These are phyloP conservation scores for Penelope pileata DNA, from an alignment of 2,113 vertebrate species.

Conservation along the genomic window DNA sequence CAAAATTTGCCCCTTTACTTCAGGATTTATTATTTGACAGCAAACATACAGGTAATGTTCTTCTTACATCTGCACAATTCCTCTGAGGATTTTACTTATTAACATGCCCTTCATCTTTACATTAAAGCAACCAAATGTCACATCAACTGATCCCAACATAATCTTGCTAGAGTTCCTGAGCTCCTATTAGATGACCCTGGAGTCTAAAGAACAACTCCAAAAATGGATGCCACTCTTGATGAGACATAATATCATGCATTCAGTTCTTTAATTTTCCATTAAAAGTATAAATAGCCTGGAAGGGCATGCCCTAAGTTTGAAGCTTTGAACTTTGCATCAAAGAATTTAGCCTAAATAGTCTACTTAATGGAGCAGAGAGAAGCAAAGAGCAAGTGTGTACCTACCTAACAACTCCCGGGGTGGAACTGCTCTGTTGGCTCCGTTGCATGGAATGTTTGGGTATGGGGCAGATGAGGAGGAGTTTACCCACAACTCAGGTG, in stretches of 20 bases:
- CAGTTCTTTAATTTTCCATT: not conserved
- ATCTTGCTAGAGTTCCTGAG: not conserved
- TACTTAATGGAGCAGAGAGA: not conserved
- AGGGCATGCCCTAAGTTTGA: not conserved
- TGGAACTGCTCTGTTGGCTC: conserved; percentile 87
- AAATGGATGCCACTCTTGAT: not conserved
- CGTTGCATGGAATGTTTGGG: conserved; percentile 99
- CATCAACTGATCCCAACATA: not conserved
- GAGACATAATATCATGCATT: not conserved
- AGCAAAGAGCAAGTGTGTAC: not conserved
- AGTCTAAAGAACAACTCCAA: not conserved
- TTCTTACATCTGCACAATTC: not conserved
- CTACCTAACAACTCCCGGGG: conserved; percentile 91
- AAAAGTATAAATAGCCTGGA: not conserved
- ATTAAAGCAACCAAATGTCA: not conserved
- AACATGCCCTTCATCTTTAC: not conserved
- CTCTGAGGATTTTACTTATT: not conserved
- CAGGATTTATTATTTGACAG: not conserved
- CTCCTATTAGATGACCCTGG: not conserved
- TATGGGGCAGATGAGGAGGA: conserved; percentile 86
- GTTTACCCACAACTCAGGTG: conserved; percentile 92
- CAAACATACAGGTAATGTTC: not conserved
- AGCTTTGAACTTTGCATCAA: not conserved
- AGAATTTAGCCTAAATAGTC: not conserved
- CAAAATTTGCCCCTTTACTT: not conserved